Conservation (phyloP, 1,140 invertebrate species). For the Ceratosolen fusciceps region DNA sequence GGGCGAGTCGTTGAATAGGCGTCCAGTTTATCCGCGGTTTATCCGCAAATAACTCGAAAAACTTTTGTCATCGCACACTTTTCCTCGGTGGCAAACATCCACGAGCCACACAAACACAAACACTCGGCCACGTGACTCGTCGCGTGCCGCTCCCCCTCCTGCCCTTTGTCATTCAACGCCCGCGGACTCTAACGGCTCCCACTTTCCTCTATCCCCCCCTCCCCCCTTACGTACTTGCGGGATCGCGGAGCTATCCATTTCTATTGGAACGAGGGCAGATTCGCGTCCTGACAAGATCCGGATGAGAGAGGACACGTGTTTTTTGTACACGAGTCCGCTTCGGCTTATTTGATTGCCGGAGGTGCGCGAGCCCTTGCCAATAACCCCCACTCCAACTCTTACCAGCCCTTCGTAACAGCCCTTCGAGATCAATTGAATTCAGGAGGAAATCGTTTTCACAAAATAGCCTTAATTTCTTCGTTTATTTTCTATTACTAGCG, state of each 20-base stretch:
- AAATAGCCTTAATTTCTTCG: too few species aligned
- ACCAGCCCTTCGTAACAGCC: too few species aligned
- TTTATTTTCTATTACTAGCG: too few species aligned
- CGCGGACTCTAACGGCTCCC: too few species aligned
- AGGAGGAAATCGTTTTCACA: too few species aligned
- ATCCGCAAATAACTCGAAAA: slow-evolving; percentile 16
- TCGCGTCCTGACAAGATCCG: not conserved
- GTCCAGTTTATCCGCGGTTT: too few species aligned
- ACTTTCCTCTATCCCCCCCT: not conserved
- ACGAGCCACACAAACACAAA: not conserved
- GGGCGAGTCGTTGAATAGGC: too few species aligned
- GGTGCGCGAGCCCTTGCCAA: too few species aligned
- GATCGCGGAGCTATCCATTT: too few species aligned
- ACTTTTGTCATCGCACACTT: slow-evolving; percentile 39
- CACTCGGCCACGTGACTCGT: slow-evolving; percentile 37
- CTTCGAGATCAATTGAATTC: too few species aligned
- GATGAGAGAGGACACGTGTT: slow-evolving; percentile 39
- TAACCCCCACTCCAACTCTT: too few species aligned
- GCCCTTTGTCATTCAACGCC: not conserved
- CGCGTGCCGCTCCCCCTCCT: slow-evolving; percentile 27
- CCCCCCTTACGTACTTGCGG: too few species aligned
- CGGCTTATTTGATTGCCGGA: slow-evolving; percentile 18
- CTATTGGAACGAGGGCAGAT: slow-evolving; percentile 21
- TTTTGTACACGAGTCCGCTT: not conserved
- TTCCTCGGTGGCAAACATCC: not conserved